Percentiles rank a stretch among this genome's conserved stretches.
Conservation (phyloP, 2,888 invertebrate genomes). For the Cheilosia variabilis region DNA sequence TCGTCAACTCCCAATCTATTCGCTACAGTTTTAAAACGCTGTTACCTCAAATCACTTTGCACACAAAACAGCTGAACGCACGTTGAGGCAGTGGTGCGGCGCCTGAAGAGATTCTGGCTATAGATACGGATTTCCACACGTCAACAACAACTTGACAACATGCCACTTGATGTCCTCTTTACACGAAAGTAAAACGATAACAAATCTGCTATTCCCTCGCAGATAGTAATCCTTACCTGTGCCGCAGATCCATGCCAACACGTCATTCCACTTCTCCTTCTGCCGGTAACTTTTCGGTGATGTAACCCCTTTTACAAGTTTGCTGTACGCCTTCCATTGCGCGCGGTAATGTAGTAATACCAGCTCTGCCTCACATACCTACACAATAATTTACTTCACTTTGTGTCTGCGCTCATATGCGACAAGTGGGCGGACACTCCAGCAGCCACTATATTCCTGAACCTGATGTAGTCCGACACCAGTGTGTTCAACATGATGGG, state of each 20-base stretch:
- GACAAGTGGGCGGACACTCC: conserved; percentile 63
- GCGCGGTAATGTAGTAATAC: conserved; percentile 40
- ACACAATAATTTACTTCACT: conserved; percentile 44
- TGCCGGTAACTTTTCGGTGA: conserved; percentile 37
- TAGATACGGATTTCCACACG: conserved; percentile 31
- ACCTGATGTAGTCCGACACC: conserved; percentile 54
- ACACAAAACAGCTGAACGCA: conserved; percentile 10
- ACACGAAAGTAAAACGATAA: conserved; percentile 18
- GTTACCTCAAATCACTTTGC: conserved; percentile 7
- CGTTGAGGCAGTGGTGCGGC: background rate
- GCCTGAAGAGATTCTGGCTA: conserved; percentile 22
- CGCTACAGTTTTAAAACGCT: background rate
- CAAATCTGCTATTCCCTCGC: conserved; percentile 26
- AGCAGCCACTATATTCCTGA: conserved; percentile 37
- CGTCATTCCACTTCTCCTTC: conserved; percentile 23
- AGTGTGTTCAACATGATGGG: conserved; percentile 38
- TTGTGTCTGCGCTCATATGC: conserved; percentile 39
- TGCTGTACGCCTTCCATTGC: conserved; percentile 22
- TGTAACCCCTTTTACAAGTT: conserved; percentile 56
- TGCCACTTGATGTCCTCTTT: conserved; percentile 33
- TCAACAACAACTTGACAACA: conserved; percentile 41
- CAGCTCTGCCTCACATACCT: background rate
- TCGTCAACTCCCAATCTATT: background rate
- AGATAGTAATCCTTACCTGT: conserved; percentile 52
- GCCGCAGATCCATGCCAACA: conserved; percentile 43